A percentile compares a stretch with the other conserved stretches of the same genome.
These are phyloP conservation scores for Sphaerodactylus townsendi DNA, from an alignment of 2,113 vertebrate genomes.

Conservation along the genomic window DNA sequence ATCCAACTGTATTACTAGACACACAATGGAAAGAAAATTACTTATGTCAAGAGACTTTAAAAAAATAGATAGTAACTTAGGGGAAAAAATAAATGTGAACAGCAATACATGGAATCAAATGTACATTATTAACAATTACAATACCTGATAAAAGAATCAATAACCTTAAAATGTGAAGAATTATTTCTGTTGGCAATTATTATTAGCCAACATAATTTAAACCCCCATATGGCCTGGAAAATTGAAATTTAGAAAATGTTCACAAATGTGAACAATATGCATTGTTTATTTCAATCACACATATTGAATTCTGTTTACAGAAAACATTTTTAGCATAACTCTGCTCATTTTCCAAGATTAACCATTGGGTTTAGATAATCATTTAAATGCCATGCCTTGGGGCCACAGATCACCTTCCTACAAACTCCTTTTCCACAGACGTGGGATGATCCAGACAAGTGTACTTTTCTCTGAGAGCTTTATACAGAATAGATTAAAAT, in stretches of 20 bases:
- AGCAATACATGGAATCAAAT: neutral
- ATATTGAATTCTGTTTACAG: neutral
- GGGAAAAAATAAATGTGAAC: neutral
- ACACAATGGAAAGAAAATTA: neutral
- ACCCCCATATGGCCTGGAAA: neutral
- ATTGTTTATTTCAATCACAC: neutral
- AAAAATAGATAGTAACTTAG: neutral
- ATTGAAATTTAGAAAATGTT: neutral
- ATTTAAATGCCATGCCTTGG: neutral
- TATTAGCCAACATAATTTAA: neutral
- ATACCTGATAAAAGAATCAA: neutral
- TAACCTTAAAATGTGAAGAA: neutral
- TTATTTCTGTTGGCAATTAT: neutral
- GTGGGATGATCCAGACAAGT: neutral
- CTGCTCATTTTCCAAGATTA: neutral
- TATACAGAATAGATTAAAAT: neutral
- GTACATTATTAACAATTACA: neutral
- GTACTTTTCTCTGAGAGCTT: neutral
- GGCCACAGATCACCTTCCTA: neutral
- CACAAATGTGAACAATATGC: neutral
- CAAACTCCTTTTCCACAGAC: neutral
- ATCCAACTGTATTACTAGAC: neutral
- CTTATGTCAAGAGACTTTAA: neutral
- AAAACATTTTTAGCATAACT: neutral
- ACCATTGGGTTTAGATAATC: neutral